phyloP scores from a whole-genome alignment of 23 tunicate species.

The Phallusia fumigata region DNA sequence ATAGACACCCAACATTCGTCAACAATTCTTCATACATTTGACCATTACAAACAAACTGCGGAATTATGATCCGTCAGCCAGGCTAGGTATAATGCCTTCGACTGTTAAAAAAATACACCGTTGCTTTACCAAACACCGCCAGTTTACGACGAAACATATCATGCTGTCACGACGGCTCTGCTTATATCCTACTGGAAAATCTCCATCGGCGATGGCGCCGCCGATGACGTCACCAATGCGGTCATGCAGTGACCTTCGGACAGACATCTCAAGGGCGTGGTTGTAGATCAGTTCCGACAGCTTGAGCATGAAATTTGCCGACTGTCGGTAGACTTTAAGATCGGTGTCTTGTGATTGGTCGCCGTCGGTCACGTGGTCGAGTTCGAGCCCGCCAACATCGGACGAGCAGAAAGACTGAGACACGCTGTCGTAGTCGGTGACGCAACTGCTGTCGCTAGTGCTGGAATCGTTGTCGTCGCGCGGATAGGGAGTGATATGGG shows the following conservation, averaged over 20 bases:
- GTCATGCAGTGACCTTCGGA: constrained; percentile 56
- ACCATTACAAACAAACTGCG: too few species aligned
- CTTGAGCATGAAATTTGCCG: constrained; percentile 92
- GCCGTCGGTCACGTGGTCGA: constrained; percentile 15
- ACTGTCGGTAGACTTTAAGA: constrained; percentile 76
- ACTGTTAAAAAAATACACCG: too few species aligned
- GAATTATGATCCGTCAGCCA: too few species aligned
- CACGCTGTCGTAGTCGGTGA: neutral
- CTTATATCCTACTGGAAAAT: neutral
- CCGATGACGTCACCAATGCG: constrained; percentile 18
- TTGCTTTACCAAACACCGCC: too few species aligned
- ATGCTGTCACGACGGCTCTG: too few species aligned
- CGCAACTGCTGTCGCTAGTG: constrained; percentile 3
- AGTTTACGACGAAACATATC: too few species aligned
- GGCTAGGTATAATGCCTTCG: too few species aligned
- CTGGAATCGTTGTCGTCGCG: constrained; percentile 10
- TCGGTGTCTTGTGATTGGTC: constrained; percentile 46
- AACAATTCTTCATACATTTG: too few species aligned
- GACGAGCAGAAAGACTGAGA: constrained; percentile 17
- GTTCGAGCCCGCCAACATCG: constrained; percentile 10
- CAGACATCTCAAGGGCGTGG: constrained; percentile 88
- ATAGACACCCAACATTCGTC: too few species aligned
- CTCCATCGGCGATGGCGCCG: constrained; percentile 28
- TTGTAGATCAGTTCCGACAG: constrained; percentile 89
- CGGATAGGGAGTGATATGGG: constrained; percentile 23